These are phyloP conservation scores for Virgularia gustaviana DNA, from an alignment of 92 coral and sea anemone genomes.

Conservation along the genomic window DNA sequence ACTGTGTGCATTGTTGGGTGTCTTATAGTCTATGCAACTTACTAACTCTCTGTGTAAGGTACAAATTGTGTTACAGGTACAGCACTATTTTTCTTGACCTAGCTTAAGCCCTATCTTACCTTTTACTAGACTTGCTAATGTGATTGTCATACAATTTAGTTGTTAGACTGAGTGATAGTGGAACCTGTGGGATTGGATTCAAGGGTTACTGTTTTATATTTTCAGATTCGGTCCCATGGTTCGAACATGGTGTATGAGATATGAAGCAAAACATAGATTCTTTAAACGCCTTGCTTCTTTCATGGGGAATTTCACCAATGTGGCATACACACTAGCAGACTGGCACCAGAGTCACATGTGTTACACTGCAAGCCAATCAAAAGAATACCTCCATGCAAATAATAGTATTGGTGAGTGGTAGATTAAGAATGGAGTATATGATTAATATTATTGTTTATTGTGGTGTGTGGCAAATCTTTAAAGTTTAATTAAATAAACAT, in stretches of 20 bases:
- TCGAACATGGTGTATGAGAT: conserved; percentile 62
- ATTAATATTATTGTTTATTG: not conserved
- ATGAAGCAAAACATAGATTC: conserved; percentile 57
- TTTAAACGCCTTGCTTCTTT: conserved; percentile 39
- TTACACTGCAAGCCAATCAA: not conserved
- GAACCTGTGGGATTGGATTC: no score
- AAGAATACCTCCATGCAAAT: not conserved
- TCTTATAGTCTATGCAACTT: no score
- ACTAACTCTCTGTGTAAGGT: no score
- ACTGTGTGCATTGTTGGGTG: no score
- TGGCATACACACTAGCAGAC: conserved; percentile 47
- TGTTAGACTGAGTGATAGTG: no score
- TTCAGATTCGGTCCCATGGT: conserved; percentile 59
- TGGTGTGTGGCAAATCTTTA: not conserved
- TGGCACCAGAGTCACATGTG: conserved; percentile 46
- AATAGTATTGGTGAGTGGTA: not conserved
- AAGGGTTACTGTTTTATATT: no score
- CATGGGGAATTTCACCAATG: conserved; percentile 57
- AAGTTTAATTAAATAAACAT: not conserved
- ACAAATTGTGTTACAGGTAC: no score
- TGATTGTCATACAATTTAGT: no score
- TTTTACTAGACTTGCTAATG: no score
- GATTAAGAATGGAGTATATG: no score
- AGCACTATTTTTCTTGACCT: no score
- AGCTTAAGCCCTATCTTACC: no score